These are phyloP conservation scores for Arizona elegans DNA, from an alignment of 2,113 vertebrate species.

Conservation along the genomic window DNA sequence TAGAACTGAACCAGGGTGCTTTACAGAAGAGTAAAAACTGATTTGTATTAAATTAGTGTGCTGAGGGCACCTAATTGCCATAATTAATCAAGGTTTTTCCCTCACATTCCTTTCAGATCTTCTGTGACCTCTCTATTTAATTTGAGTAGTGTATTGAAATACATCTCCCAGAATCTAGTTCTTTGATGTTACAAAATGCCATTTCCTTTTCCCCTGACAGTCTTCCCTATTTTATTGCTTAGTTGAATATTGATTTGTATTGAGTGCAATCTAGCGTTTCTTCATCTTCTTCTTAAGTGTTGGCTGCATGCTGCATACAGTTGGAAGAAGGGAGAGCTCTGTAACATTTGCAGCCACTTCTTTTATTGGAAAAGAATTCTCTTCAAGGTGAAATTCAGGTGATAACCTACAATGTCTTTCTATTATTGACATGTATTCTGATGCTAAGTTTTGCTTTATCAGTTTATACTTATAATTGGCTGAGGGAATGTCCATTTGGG, in stretches of 20 bases:
- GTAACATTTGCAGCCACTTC: neutral
- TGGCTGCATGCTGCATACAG: neutral
- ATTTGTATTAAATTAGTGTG: neutral
- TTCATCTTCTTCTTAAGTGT: neutral
- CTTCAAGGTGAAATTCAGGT: conserved; percentile 13
- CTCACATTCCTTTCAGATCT: neutral
- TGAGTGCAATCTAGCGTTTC: neutral
- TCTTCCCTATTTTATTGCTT: conserved; percentile 30
- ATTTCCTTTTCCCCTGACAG: neutral
- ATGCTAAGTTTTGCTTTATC: neutral
- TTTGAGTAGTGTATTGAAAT: neutral
- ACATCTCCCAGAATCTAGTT: neutral
- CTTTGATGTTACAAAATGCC: neutral
- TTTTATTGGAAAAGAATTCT: neutral
- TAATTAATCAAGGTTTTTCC: neutral
- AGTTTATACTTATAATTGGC: neutral
- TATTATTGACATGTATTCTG: neutral
- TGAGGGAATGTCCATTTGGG: neutral
- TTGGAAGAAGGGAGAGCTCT: neutral
- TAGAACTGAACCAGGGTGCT: neutral
- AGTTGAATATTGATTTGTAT: conserved; percentile 18
- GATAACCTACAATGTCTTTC: neutral
- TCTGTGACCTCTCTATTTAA: neutral
- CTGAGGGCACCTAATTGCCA: neutral
- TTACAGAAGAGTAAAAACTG: neutral